Base-by-base conservation (phyloP, 1,140 invertebrate species). In the Leptoteleia sp. region DNA sequence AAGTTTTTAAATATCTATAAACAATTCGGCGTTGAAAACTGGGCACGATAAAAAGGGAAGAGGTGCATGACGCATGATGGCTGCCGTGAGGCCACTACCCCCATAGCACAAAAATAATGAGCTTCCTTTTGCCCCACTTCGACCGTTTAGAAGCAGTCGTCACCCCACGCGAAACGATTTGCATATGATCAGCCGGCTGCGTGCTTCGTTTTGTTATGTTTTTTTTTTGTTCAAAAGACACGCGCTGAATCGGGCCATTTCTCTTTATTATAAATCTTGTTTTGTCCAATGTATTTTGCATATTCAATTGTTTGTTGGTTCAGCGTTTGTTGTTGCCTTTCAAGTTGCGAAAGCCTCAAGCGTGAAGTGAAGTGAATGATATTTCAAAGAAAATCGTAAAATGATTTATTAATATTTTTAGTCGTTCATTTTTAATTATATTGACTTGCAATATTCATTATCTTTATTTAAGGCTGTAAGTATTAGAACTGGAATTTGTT, bases 81-180 rank as follows among this genome's bases (percentile, higher is more conserved):
- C 87, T 82, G 83, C 83, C 84, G 61, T 62, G 65, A 79, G 73
- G 72, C 81, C 68, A 73, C 64, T 77, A 80, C 73, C 73, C 76
- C 76, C 64, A 75, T 72, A 83, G 76, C 75, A 75, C 76, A 81
- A 81, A 82, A 85, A 85, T 86, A 88, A 85, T 81, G 84, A 82
- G 80, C 76, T 85, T 81, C 81, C 76, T 82, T 65, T 73, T 73
- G 47, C 81, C 81, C 84, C 77, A 61, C 80, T 81, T 82, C 68
- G 62, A 29, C 33, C 33, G 54, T 76, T 79, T 48, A 64, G 38
- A 54, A 65, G 57, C 76, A 59, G 33, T 76, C 70, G 76, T 80
- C 80, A 85, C 86, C 85, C 86, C 85, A 85, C 82, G 79, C 83
- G 80, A 84, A 77, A 82, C 77, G 80, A 86, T 87, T 86, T 87